Evolutionary conservation across 2,888 invertebrate species (phyloP).

Genomic region (Apoderus coryli): DNA sequence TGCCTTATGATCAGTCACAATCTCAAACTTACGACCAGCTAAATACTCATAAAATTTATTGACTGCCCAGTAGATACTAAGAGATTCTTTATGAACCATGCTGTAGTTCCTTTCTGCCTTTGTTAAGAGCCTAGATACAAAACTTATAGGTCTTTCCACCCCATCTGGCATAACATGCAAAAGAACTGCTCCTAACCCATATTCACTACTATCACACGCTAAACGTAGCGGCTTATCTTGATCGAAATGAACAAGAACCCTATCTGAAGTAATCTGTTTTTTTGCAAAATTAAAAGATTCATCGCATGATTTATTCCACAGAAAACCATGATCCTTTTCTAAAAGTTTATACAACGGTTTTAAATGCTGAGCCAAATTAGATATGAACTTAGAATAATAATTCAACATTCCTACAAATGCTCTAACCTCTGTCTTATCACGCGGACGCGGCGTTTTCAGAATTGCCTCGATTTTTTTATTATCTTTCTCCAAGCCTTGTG

Average conservation of each 20-base stretch:
- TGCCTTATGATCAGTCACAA: too few species aligned
- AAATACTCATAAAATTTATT: too few species aligned
- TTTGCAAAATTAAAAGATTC: slow-evolving; percentile 23
- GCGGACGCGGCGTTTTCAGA: neutral
- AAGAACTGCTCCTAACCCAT: slow-evolving; percentile 13
- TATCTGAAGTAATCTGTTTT: slow-evolving; percentile 14
- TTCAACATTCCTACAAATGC: slow-evolving; percentile 25
- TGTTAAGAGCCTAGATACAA: slow-evolving; percentile 13
- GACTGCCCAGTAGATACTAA: slow-evolving; percentile 14
- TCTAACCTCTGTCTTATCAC: slow-evolving; percentile 13
- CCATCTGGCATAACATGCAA: slow-evolving; percentile 13
- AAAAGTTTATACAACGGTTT: slow-evolving; percentile 20
- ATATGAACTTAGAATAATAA: slow-evolving; percentile 27
- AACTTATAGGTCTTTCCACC: slow-evolving; percentile 14
- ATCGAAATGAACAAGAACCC: slow-evolving; percentile 10
- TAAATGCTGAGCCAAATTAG: slow-evolving; percentile 19
- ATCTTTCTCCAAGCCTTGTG: slow-evolving; percentile 7
- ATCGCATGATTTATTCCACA: slow-evolving; percentile 22
- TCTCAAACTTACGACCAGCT: too few species aligned
- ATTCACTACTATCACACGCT: slow-evolving; percentile 10
- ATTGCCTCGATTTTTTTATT: slow-evolving; percentile 18
- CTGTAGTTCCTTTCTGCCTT: slow-evolving; percentile 13
- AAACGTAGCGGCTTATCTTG: too few species aligned
- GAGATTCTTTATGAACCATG: slow-evolving; percentile 14
- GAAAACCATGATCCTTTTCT: slow-evolving; percentile 13